These are phyloP conservation scores for Nipponacmea schrenckii DNA, from an alignment of 2,888 invertebrate species.

Conservation along the genomic window DNA sequence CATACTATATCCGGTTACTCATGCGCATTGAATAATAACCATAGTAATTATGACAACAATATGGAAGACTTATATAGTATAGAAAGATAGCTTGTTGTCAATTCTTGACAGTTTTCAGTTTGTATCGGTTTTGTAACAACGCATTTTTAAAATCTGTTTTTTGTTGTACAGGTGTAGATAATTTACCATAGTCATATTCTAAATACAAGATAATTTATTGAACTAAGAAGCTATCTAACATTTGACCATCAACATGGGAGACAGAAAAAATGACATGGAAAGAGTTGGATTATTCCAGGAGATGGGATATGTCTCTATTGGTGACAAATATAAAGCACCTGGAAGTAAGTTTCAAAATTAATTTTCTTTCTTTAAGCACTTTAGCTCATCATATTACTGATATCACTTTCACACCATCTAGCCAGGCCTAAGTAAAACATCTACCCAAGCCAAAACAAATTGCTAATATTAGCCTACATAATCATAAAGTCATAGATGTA, in stretches of 20 bases:
- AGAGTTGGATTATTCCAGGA: slow-evolving; percentile 68
- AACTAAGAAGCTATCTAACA: neutral
- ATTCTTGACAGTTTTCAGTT: neutral
- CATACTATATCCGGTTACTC: slow-evolving; percentile 1
- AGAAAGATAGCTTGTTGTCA: neutral
- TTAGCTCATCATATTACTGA: no score
- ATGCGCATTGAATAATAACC: slow-evolving; percentile 41
- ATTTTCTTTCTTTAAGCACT: no score
- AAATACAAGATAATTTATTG: no score
- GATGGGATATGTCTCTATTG: slow-evolving; percentile 66
- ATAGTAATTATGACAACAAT: slow-evolving; percentile 58
- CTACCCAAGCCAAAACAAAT: no score
- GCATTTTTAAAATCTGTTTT: no score
- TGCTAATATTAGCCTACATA: no score
- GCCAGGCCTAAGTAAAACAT: no score
- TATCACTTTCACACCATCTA: no score
- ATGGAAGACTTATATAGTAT: slow-evolving; percentile 14
- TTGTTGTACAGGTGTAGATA: no score
- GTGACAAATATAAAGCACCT: slow-evolving; percentile 60
- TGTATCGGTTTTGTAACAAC: no score
- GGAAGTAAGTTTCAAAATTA: slow-evolving; percentile 39
- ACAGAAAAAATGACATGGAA: slow-evolving; percentile 67
- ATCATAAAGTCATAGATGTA: no score
- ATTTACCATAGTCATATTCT: no score
- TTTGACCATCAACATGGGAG: slow-evolving; percentile 44